Conservation (phyloP, 2,888 invertebrate species). For the Trachelus iudaicus region DNA sequence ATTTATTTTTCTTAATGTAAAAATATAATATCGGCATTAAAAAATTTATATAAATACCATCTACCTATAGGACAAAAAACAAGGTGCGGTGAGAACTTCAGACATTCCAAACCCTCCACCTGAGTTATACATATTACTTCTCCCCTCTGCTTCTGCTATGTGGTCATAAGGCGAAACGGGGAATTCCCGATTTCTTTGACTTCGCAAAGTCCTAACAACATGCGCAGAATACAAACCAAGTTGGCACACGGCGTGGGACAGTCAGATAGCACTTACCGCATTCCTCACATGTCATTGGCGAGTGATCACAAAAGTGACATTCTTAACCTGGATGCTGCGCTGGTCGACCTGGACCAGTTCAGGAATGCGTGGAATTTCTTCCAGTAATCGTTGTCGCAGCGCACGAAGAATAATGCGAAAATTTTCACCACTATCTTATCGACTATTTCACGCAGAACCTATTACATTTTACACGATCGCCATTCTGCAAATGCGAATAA, state of each 20-base stretch:
- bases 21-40: background rate
- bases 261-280: constrained; percentile 47
- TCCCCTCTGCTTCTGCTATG: background rate
- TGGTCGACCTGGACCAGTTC: constrained; percentile 45
- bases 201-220: background rate
- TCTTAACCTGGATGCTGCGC: constrained; percentile 49
- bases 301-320: constrained; percentile 50
- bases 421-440: constrained; percentile 6
- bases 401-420: background rate
- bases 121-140: background rate
- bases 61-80: background rate
- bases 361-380: constrained; percentile 31
- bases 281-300: constrained; percentile 57
- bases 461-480: background rate
- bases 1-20: background rate
- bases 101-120: background rate
- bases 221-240: background rate
- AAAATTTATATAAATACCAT: background rate
- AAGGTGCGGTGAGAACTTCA: background rate
- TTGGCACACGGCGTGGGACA: background rate
- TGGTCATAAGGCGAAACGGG: background rate
- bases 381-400: constrained; percentile 3
- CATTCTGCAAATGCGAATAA: background rate
- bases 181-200: background rate
- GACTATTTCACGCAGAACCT: background rate